Evolutionary conservation across 35 echinoderm and acorn worm genomes (phyloP).

Genomic region (Strongylocentrotus purpuratus): DNA sequence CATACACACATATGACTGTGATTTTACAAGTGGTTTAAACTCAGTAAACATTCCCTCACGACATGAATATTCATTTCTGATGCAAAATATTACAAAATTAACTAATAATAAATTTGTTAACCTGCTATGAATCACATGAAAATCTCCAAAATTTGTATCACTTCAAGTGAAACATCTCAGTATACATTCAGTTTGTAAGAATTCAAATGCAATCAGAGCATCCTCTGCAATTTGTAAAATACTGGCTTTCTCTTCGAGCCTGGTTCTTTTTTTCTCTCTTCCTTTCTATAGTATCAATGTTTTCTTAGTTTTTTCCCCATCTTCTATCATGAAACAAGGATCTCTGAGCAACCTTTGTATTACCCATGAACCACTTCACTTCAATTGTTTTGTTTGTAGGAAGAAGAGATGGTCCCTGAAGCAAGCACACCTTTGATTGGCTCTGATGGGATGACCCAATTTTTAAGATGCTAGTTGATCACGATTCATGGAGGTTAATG

Average conservation of each 20-base stretch:
- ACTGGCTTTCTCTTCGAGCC: too few relatives aligned
- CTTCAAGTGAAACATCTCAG: too few relatives aligned
- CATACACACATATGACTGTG: neutral
- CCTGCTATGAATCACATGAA: too few relatives aligned
- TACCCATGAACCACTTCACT: neutral
- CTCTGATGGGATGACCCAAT: constrained; percentile 21
- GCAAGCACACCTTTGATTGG: neutral
- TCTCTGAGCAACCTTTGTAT: neutral
- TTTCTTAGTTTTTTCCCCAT: neutral
- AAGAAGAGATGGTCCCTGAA: neutral
- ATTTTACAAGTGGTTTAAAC: neutral
- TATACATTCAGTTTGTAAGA: too few relatives aligned
- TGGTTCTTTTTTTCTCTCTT: neutral
- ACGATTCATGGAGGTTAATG: constrained; percentile 5
- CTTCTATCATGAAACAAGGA: neutral
- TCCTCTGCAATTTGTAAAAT: too few relatives aligned
- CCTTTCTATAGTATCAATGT: neutral
- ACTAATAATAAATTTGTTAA: too few relatives aligned
- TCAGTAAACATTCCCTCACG: too few relatives aligned
- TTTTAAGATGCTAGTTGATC: constrained; percentile 21
- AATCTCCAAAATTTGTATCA: too few relatives aligned
- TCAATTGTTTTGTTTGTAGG: neutral
- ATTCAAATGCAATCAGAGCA: too few relatives aligned
- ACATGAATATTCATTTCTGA: too few relatives aligned
- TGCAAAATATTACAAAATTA: too few relatives aligned